Base-by-base conservation (phyloP, 2,888 invertebrate genomes). In the Drosophila mimetica region DNA sequence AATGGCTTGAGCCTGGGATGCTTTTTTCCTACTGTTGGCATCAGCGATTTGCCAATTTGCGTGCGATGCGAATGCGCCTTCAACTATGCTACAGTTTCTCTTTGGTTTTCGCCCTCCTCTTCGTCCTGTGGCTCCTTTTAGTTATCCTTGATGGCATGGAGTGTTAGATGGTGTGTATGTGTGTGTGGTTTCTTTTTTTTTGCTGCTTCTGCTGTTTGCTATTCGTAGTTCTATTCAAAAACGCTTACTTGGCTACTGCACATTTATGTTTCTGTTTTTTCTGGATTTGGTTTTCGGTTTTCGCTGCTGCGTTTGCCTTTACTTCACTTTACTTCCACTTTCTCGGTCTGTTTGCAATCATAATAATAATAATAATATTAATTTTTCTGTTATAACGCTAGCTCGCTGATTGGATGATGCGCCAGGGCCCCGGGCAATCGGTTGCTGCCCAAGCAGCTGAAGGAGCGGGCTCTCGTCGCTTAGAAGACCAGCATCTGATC, bases 401-500 rank as follows among this genome's bases (percentile, higher is more conserved):
- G 69, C 75, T 66, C 66, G 85, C 79, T 77, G 79, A 77, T 82
- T 81, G 73, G 70, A 67, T 76, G 69, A 70, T 76, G 76, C 61
- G 71, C 67, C 65, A 51, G 63, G 44, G 54, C 46, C 46, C 39
- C 11, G 57, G 58, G 58, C 58, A 32, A 44, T 55, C 36, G 18
- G 13, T 39, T 32, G 37, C 48, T 32, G 37, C 48, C 64, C 36
- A 20, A 50, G 41, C 47, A 50, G 41, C 47, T 28, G 53, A 52
- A 16, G 52, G 30, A 30, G 30, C 18, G 18, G 39, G 39, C 18
- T n/a, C 25, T 36, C 41, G 54, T 25, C 52, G 57, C 71, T 86
- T 95, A 96, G 91, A 96, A 95, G 91, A 95, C 95, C 88, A 95
- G 92, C 73, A 95, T 95, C 92, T 94, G 95, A 92, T 96, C 95